Evolutionary conservation across 1,140 invertebrate genomes (phyloP).

Genomic region (Pseudomyrmex concolor): DNA sequence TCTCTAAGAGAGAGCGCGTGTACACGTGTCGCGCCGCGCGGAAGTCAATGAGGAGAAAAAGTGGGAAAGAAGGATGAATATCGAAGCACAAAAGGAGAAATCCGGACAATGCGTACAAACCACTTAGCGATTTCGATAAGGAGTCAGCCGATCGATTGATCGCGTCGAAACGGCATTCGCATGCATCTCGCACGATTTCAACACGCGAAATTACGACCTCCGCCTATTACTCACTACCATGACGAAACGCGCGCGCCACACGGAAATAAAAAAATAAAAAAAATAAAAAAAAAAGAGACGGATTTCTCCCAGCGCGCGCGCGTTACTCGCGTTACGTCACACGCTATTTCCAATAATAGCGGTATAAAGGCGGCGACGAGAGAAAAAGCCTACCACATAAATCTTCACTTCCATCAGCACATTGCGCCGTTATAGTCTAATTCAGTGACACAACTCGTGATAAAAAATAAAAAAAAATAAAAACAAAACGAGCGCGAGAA

Average conservation of each 20-base stretch:
- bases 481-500: background rate
- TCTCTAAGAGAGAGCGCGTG: background rate
- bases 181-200: conserved; percentile 43
- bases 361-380: background rate
- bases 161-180: conserved; percentile 18
- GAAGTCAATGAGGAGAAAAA: conserved; percentile 21
- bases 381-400: conserved; percentile 8
- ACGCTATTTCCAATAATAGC: conserved; percentile 50
- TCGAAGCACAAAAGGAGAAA: conserved; percentile 33
- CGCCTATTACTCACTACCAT: conserved; percentile 15
- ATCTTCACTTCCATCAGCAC: conserved; percentile 3
- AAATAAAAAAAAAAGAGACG: conserved; percentile 20
- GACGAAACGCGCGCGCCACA: conserved; percentile 39
- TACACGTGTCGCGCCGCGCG: conserved; percentile 30
- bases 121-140: conserved; percentile 54
- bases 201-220: conserved; percentile 55
- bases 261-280: conserved; percentile 26
- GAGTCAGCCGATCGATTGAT: conserved; percentile 27
- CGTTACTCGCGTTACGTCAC: conserved; percentile 43
- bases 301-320: conserved; percentile 22
- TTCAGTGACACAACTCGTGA: background rate
- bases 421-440: background rate
- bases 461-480: background rate
- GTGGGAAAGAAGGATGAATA: conserved; percentile 40
- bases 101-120: conserved; percentile 39